Base-by-base conservation (phyloP, 2,888 invertebrate genomes). In the Sarcophaga variegata region DNA sequence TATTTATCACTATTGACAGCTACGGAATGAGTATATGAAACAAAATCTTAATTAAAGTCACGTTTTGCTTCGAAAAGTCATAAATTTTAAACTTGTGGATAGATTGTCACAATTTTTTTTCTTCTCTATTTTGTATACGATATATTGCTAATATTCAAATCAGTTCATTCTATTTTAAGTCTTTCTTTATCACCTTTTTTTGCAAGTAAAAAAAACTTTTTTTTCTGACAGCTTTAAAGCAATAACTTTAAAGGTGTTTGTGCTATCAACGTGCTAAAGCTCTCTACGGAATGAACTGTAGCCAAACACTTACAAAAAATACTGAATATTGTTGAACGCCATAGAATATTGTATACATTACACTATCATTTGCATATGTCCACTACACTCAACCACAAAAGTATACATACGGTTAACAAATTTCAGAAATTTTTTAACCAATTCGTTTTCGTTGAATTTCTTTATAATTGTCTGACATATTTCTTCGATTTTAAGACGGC, bases 11-110 rank as follows among this genome's bases (percentile, higher is more conserved):
- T 14, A 49, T 17, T 27, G n/a, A 27, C 63, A 17, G 47, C 25
- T 20, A 8, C 3, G 4, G 54, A 14, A 54, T 14, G 25, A 63
- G 45, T 69, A 59, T 69, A 17, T 75, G 4, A 8, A 54, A 45
- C 80, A 59, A 72, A 25, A 72, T 80, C 75, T 83, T 76, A 83
- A 86, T 80, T 86, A 83, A 76, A 80, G 83, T 86, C 86, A 86
- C 86, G 86, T 86, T 86, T 85, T 67, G 64, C 17, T 69, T 72
- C 2, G n/a, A 60, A 72, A 69, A 81, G 22, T 60, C 63, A 81
- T 70, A 77, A 78, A 74, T 82, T 70, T 74, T 47, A 81, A 78
- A 17, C 49, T 25, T 63, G 37, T 66, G 67, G 67, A 83, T 72
- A 67, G 74, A 75, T 81, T 85, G 78, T 74, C 67, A 74, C 14